phyloP scores from a whole-genome alignment of 2,113 vertebrate genomes.

The Scomber colias region DNA sequence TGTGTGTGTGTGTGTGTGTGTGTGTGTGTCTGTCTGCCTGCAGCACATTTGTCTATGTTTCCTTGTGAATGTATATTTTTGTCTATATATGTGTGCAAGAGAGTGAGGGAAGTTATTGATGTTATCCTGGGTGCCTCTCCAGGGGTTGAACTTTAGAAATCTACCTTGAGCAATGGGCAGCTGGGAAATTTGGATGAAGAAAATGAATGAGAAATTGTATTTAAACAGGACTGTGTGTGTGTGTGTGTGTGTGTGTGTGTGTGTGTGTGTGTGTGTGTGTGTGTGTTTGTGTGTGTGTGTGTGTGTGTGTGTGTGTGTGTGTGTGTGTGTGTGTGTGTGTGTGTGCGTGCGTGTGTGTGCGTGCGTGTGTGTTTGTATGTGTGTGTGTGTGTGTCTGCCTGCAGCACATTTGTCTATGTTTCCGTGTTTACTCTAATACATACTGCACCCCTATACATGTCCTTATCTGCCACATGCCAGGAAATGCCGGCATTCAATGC shows the following conservation, averaged over 20 bases:
- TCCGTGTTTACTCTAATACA: not conserved
- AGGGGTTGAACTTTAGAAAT: constrained; percentile 39
- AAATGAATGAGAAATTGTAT: constrained; percentile 20
- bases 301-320: too few relatives aligned
- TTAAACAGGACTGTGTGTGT: not conserved
- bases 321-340: too few relatives aligned
- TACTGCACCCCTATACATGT: not conserved
- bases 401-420: not conserved
- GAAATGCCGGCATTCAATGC: constrained; percentile 10
- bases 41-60: too few relatives aligned
- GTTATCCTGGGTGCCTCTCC: constrained; percentile 25
- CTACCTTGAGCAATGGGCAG: not conserved
- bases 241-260: too few relatives aligned
- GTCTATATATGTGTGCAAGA: not conserved
- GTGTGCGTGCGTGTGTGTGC: too few relatives aligned
- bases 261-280: too few relatives aligned
- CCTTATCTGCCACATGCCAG: constrained; percentile 31
- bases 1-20: not conserved
- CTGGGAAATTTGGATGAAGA: constrained; percentile 40
- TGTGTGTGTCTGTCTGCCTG: not conserved
- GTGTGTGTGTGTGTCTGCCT: not conserved
- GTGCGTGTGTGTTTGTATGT: not conserved
- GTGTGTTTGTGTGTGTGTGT: too few relatives aligned
- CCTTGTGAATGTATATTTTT: not conserved
- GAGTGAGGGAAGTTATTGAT: constrained; percentile 29